phyloP scores from a whole-genome alignment of 2,113 vertebrate species.

The Chloebia gouldiae region DNA sequence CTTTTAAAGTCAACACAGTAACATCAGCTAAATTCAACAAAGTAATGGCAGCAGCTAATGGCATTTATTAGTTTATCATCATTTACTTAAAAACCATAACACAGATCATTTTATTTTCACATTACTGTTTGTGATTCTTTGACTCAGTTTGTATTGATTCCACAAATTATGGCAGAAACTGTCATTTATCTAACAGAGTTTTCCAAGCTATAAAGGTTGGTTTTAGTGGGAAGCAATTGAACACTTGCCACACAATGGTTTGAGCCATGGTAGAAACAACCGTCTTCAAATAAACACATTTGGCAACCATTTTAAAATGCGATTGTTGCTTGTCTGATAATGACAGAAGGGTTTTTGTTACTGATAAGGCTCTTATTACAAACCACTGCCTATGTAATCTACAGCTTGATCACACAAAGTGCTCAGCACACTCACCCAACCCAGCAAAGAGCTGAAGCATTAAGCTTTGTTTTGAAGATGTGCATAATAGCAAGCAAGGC shows the following conservation, averaged over 20 bases:
- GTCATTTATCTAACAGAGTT: conserved; percentile 51
- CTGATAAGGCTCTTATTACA: conserved; percentile 53
- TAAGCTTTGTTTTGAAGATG: conserved; percentile 44
- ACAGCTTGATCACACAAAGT: conserved; percentile 20
- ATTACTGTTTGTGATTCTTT: conserved; percentile 65
- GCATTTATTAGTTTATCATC: conserved; percentile 84
- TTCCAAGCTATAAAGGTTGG: conserved; percentile 44
- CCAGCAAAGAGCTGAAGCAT: background rate
- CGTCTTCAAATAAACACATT: conserved; percentile 59
- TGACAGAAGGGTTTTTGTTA: conserved; percentile 47
- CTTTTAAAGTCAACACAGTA: conserved; percentile 79
- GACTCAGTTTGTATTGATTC: conserved; percentile 54
- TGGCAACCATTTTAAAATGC: conserved; percentile 64
- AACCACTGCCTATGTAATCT: conserved; percentile 55
- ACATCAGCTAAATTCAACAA: conserved; percentile 74
- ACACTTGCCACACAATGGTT: conserved; percentile 49
- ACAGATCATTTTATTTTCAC: conserved; percentile 71
- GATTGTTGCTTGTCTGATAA: conserved; percentile 45
- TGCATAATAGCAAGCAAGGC: background rate
- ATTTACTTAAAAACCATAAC: conserved; percentile 90
- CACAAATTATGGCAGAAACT: conserved; percentile 49
- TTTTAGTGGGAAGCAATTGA: conserved; percentile 54
- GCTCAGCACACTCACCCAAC: conserved; percentile 9
- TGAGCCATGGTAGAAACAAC: conserved; percentile 39
- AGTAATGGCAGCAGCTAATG: conserved; percentile 81